Evolutionary conservation across 2,113 vertebrate genomes (phyloP), one percentile per base, ranked within the genome.

Genomic region (Amphilophus citrinellus): DNA sequence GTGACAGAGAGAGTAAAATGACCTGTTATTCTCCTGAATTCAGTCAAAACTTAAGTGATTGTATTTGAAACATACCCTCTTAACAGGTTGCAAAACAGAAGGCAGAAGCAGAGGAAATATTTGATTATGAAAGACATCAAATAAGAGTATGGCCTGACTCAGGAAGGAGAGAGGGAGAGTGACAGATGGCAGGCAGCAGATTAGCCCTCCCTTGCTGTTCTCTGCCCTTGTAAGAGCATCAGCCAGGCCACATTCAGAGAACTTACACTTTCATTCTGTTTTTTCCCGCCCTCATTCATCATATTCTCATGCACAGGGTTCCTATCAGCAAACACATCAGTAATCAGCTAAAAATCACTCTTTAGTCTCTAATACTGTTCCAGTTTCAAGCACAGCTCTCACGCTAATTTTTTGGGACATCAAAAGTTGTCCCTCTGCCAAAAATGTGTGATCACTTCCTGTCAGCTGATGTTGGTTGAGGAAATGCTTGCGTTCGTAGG

Each of bases 101-200:
- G 32, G 17, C 15, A 82, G 57, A 59, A 59, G 76, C 42, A 18
- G 18, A 57, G 42, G 22, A 61, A 22, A 20, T 53, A 50, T 63
- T 65, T 53, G 56, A 56, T 50, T 53, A 32, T 68, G 44, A 80
- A 57, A 66, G 65, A 63, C 10, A 68, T 42, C 15, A 47, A 75
- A 75, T 56, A 32, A 35, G 11, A 87, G 37, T 30, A 42, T 56
- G 44, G 58, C 14, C 30, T 79, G 56, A 83, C 68, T 37, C 11
- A 15, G 59, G 78, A 65, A 27, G 63, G 22, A 68, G 35, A 80
- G 85, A 35, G 71, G 79, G 42, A 84, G 63, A 85, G 86, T 27
- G 77, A 89, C 89, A 92, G 90, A 92, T 92, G 91, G 91, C 76
- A 80, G 83, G 76, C 88, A 78, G 84, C 80, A 83, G 87, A 88